Conservation (phyloP, 2,113 vertebrate genomes). For the Strigops habroptila region DNA sequence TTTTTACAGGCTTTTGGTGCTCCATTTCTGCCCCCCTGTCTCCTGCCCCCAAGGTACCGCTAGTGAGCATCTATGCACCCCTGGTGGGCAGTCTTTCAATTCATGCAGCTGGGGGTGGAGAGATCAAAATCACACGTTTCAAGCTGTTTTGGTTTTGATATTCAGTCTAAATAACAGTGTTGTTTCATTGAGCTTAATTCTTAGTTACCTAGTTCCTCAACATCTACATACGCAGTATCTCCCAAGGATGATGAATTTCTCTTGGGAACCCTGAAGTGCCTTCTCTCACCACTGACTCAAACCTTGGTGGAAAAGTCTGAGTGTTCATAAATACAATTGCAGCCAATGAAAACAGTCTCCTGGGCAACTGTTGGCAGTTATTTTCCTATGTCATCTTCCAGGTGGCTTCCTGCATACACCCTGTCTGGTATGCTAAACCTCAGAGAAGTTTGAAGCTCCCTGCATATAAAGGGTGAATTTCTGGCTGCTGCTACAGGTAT, state of each 20-base stretch:
- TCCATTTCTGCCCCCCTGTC: not conserved
- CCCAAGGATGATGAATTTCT: not conserved
- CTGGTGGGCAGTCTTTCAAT: not conserved
- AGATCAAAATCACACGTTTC: not conserved
- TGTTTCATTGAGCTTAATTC: not conserved
- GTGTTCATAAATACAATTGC: not conserved
- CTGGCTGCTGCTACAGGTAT: not conserved
- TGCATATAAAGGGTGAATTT: not conserved
- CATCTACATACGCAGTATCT: fast-evolving
- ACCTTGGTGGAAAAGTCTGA: not conserved
- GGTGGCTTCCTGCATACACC: not conserved
- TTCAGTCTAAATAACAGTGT: not conserved
- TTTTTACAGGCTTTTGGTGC: not conserved
- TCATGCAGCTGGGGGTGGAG: not conserved
- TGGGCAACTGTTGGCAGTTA: not conserved
- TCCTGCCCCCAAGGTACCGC: no score
- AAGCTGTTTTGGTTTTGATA: not conserved
- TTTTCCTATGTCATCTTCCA: not conserved
- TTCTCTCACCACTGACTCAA: not conserved
- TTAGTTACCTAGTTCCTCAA: not conserved
- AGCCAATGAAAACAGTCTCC: not conserved
- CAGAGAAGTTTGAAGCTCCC: not conserved
- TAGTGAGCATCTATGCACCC: not conserved
- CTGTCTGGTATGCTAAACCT: not conserved
- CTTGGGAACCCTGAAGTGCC: not conserved